Evolutionary conservation across 2,113 vertebrate species (phyloP), one percentile per base, ranked within the genome.

Genomic region (Gallinago paraguaiae): DNA sequence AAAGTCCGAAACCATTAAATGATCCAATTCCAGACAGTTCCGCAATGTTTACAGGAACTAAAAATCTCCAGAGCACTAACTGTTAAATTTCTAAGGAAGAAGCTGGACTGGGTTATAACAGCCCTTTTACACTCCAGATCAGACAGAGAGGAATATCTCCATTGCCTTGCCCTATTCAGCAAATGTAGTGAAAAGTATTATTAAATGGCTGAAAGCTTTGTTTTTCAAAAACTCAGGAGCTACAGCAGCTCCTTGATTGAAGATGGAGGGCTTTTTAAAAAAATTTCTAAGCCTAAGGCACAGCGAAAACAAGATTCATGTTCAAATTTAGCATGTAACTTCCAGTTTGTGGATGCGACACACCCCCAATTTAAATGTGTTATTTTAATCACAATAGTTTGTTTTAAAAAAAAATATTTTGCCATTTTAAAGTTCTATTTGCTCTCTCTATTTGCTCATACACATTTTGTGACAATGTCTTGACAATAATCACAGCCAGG

Each of bases 401-500:
- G 22, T 41, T 82, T 57, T 74, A 64, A 88, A 85, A 82, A 11
- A 54, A 39, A 50, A 37, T 8, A 90, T 81, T 88, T 72, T 68
- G 31, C 50, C 13, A 23, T 51, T 85, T 74, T 39, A 50, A 70
- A 65, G 25, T 54, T 46, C 28, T 22, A n/a, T 48, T 92, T 81
- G 19, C 30, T 80, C 39, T 80, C 45, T 31, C 14, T 63, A 39
- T 39, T 39, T 39, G 39, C 39, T 39, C 39, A 70, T 41, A 23
- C 24, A 56, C 13, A 18, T 59, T 82, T 88, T 70, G 28, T 39
- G 48, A 80, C 48, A 94, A 53, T 74, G 20, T 65, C 46, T 57
- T 64, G 67, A 86, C 65, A 82, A 82, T 82, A 75, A 71, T 87
- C 74, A 82, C 65, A 85, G 65, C 46, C 65, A 91, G 74, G 51